Evolutionary conservation across 2,797 vertebrate species (phyloP).

Genomic region (Menidia menidia): DNA sequence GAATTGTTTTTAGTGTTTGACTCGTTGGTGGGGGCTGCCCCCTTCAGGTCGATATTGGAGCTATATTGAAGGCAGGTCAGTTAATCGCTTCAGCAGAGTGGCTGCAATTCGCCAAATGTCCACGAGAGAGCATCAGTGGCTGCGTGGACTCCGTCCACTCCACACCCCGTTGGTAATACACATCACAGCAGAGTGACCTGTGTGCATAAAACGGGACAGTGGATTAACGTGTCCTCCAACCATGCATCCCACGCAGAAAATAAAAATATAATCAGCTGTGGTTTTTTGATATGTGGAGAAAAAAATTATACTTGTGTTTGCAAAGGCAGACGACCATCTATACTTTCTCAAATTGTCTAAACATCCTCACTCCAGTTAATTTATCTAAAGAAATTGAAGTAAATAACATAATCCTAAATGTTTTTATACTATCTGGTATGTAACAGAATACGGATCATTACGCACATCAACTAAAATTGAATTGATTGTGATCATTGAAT

Average conservation of each 20-base stretch:
- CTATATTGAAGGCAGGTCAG: too few relatives aligned
- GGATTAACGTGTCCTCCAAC: neutral
- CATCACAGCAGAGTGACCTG: neutral
- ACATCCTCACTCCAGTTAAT: neutral
- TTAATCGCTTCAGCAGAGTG: neutral
- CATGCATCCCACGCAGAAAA: too few relatives aligned
- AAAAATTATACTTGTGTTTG: neutral
- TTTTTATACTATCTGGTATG: neutral
- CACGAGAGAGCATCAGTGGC: conserved; percentile 57
- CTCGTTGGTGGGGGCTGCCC: conserved; percentile 45
- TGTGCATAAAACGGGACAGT: neutral
- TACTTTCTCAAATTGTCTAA: accelerated
- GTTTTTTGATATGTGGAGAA: neutral
- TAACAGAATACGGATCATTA: neutral
- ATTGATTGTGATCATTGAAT: neutral
- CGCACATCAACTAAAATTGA: neutral
- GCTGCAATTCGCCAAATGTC: conserved; percentile 17
- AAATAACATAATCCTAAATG: neutral
- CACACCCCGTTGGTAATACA: neutral
- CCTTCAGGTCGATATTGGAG: conserved; percentile 31
- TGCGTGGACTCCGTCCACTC: neutral
- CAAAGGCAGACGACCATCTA: neutral
- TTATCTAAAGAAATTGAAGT: neutral
- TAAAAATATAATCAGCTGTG: too few relatives aligned
- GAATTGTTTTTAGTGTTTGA: too few relatives aligned